Base-by-base conservation (phyloP, 1,140 invertebrate species). In the Meloidogyne hapla region DNA sequence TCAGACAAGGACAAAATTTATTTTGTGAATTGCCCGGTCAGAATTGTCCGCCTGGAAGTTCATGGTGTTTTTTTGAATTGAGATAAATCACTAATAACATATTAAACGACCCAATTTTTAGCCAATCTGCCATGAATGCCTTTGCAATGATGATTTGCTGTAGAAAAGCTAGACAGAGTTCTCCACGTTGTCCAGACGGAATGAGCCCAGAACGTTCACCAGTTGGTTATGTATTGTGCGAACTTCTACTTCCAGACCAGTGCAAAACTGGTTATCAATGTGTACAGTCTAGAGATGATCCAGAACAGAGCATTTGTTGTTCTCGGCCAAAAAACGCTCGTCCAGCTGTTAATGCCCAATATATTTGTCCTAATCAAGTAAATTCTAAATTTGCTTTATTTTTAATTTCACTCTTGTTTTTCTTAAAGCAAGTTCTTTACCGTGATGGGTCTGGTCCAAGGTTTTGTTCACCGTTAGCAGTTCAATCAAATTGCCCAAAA, bases 121-220 rank as follows among this genome's bases (percentile, higher is more conserved):
- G 80, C 48, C 66, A 64, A 33, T 40, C 69, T 15, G 80, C 83
- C 18, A 5, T 75, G 18, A 85, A 81, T 38, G 64, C 75, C 18
- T 78, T 79, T 61, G 74, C 69, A 21, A 75, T 80, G 38, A 74
- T 72, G 38, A 83, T 85, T 42, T 83, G 83, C 40, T 83, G 81
- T 63, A 64, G 70, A n/a, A 64, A 63, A 40, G 33, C 45, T 40
- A 77, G 25, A 61, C 79, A 74, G 79, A n/a, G 61, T 38, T 26
- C 56, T 72, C 83, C n/a, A 21, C 62, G 67, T 28, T 83, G 81
- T 70, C 81, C 81, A 25, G 76, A 69, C 13, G 69, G 68, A 33
- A 38, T 65, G 26, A 65, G 21, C 10, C 79, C 81, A 6, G 82
- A 83, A 66, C 72, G 82, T 12, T 65, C 83, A 15, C 26, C 63